Conservation (phyloP, 23 tunicate species). For the Halocynthia roretzi region DNA sequence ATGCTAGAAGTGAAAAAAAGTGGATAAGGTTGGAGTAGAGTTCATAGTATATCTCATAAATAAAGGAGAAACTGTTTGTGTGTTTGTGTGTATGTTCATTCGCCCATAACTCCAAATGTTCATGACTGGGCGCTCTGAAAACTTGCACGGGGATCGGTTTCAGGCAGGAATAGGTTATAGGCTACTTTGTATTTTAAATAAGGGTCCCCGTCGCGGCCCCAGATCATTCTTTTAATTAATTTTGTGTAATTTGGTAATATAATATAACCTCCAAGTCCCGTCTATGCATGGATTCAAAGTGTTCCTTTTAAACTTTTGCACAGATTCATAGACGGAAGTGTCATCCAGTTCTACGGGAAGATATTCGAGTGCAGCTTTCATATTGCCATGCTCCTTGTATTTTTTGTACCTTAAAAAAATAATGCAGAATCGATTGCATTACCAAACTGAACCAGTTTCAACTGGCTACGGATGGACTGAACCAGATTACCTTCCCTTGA, state of each 20-base stretch:
- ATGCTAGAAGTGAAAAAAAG: not conserved
- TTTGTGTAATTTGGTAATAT: not conserved
- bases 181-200: no score
- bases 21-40: no score
- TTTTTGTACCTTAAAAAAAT: conserved; percentile 25
- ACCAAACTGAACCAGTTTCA: no score
- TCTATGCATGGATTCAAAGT: conserved; percentile 69
- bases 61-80: no score
- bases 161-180: no score
- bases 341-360: conserved; percentile 48
- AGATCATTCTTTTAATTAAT: no score
- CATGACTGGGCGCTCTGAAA: no score
- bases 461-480: no score
- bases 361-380: conserved; percentile 41
- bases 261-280: conserved; percentile 34
- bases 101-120: no score
- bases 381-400: conserved; percentile 17
- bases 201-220: no score
- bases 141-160: no score
- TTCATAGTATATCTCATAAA: not conserved
- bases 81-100: no score
- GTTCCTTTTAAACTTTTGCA: conserved; percentile 57
- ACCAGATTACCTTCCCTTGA: conserved; percentile 20
- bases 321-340: conserved; percentile 43
- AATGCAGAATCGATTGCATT: not conserved